Percentiles rank a stretch among this genome's conserved stretches.
These are phyloP conservation scores for Leptinotarsa juncta DNA, from an alignment of 2,888 invertebrate genomes.

Conservation along the genomic window DNA sequence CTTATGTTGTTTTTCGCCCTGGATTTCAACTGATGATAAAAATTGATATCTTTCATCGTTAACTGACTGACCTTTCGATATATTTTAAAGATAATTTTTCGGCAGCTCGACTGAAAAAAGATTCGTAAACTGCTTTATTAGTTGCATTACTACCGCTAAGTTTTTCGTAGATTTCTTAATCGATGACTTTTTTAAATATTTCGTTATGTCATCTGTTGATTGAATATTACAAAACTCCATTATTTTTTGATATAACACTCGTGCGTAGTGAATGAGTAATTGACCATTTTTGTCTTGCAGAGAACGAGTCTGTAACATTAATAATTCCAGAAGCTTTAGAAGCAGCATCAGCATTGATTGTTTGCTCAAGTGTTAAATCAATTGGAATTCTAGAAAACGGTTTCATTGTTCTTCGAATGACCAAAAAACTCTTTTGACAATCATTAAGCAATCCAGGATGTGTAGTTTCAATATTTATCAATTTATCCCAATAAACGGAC, in stretches of 20 bases:
- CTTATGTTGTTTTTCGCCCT: constrained; percentile 44
- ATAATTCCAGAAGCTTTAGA: constrained; percentile 45
- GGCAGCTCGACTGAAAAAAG: constrained; percentile 46
- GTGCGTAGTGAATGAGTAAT: constrained; percentile 46
- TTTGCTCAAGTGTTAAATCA: constrained; percentile 47
- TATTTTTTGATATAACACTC: constrained; percentile 38
- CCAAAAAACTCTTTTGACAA: constrained; percentile 35
- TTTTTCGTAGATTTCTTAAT: constrained; percentile 44
- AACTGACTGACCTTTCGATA: constrained; percentile 49
- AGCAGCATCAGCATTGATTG: constrained; percentile 43
- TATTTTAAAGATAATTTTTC: constrained; percentile 48
- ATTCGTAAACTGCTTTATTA: constrained; percentile 47
- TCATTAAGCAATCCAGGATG: constrained; percentile 38
- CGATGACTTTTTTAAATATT: constrained; percentile 40
- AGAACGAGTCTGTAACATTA: constrained; percentile 49
- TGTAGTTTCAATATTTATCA: constrained; percentile 40
- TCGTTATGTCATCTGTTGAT: constrained; percentile 46
- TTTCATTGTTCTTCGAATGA: constrained; percentile 38
- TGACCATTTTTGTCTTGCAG: constrained; percentile 46
- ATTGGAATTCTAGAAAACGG: constrained; percentile 46
- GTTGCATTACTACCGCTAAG: constrained; percentile 35
- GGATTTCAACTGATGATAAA: constrained; percentile 48
- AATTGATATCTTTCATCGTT: constrained; percentile 45
- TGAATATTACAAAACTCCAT: constrained; percentile 35
- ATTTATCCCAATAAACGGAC: constrained; percentile 41